phyloP scores from a whole-genome alignment of 2,797 vertebrate species.

The Crenichthys baileyi region DNA sequence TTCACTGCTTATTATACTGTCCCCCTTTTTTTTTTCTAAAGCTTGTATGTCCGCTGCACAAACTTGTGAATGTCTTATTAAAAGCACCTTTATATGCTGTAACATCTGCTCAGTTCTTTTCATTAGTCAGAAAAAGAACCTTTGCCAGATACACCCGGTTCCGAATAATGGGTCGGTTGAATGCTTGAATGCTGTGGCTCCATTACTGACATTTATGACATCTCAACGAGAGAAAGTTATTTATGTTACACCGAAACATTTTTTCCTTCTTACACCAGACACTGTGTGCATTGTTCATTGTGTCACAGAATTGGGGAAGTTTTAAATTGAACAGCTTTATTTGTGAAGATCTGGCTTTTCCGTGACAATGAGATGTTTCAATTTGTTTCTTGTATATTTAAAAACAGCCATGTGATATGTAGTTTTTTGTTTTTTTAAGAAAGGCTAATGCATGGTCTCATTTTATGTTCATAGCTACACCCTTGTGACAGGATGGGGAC shows the following conservation, averaged over 20 bases:
- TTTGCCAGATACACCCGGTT: slow-evolving; percentile 29
- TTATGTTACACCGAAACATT: slow-evolving; percentile 51
- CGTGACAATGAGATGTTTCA: slow-evolving; percentile 9
- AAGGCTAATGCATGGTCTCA: neutral
- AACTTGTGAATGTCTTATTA: slow-evolving; percentile 60
- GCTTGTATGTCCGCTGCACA: neutral
- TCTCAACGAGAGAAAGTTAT: slow-evolving; percentile 41
- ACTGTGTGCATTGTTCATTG: slow-evolving; percentile 23
- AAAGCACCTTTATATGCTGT: slow-evolving; percentile 17
- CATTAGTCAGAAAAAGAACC: slow-evolving; percentile 15
- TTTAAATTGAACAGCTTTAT: slow-evolving; percentile 18
- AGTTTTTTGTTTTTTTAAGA: neutral
- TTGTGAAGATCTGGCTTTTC: no score
- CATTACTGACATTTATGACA: slow-evolving; percentile 55
- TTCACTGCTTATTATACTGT: neutral
- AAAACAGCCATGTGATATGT: neutral
- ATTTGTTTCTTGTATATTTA: neutral
- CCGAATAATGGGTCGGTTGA: slow-evolving; percentile 50
- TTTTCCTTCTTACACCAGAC: slow-evolving; percentile 27
- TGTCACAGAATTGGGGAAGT: slow-evolving; percentile 18
- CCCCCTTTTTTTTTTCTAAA: slow-evolving; percentile 14
- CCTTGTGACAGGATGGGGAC: neutral
- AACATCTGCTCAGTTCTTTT: slow-evolving; percentile 52
- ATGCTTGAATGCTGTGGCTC: slow-evolving; percentile 40
- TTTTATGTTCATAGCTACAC: neutral